Percentiles rank a stretch among this genome's conserved stretches.
Evolutionary conservation across 1,140 invertebrate genomes (phyloP).

Genomic region (Cherax destructor): DNA sequence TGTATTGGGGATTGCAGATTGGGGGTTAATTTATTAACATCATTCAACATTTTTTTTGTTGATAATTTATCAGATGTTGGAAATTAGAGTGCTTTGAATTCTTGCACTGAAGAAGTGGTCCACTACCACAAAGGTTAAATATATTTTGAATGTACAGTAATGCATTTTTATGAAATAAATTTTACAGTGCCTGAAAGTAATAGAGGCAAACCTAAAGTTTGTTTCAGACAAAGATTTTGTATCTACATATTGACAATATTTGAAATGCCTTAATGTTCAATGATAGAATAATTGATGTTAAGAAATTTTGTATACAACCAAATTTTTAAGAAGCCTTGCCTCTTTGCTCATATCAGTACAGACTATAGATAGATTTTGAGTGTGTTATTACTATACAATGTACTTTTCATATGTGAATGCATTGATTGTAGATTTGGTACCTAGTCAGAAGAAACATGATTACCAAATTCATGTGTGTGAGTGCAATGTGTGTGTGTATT

Average conservation of each 20-base stretch:
- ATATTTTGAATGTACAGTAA: constrained; percentile 49
- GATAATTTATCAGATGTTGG: not conserved
- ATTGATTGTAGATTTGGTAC: constrained; percentile 66
- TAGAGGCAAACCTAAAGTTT: constrained; percentile 57
- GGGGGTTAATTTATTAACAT: not conserved
- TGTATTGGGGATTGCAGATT: not conserved
- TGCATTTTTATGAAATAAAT: constrained; percentile 47
- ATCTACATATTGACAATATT: constrained; percentile 58
- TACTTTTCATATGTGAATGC: constrained; percentile 51
- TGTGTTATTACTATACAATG: constrained; percentile 45
- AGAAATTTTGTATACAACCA: constrained; percentile 60
- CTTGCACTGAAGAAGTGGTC: constrained; percentile 13
- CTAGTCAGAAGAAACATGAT: constrained; percentile 59
- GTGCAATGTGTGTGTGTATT: constrained; percentile 6
- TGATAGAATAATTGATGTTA: constrained; percentile 46
- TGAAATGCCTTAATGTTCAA: constrained; percentile 65
- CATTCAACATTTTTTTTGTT: not conserved
- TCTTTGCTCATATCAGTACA: constrained; percentile 67
- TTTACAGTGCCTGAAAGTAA: constrained; percentile 55
- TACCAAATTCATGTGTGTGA: constrained; percentile 26
- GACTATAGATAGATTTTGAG: constrained; percentile 53
- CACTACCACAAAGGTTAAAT: constrained; percentile 14
- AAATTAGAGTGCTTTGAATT: not conserved
- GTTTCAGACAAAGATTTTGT: constrained; percentile 51
- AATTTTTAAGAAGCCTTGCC: constrained; percentile 67